A percentile compares a stretch with the other conserved stretches of the same genome.
Conservation (phyloP, 1,140 invertebrate species). For the Matsumurasca onukii region DNA sequence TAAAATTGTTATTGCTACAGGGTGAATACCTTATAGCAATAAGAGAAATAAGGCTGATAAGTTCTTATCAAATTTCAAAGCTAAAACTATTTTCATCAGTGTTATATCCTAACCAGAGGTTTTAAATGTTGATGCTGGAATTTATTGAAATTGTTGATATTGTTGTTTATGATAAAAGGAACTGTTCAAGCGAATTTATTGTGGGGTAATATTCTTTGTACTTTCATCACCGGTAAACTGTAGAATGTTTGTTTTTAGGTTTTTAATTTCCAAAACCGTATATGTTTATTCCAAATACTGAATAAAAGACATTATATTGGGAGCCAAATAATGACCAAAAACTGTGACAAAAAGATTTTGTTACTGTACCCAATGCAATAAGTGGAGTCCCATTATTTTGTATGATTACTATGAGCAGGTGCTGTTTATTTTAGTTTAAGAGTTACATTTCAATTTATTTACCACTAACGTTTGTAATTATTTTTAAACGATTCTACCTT, state of each 20-base stretch:
- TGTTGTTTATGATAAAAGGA: not conserved
- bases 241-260: too few species aligned
- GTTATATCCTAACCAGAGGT: not conserved
- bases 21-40: too few species aligned
- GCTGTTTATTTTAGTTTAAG: not conserved
- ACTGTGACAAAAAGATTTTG: not conserved
- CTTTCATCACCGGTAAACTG: too few species aligned
- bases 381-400: not conserved
- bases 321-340: not conserved
- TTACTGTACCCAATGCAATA: not conserved
- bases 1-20: too few species aligned
- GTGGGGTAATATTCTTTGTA: not conserved
- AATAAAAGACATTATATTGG: not conserved
- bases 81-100: constrained; percentile 6
- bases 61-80: not conserved
- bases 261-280: not conserved
- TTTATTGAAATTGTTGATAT: not conserved
- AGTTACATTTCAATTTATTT: not conserved
- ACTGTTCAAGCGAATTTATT: not conserved
- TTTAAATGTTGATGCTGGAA: not conserved
- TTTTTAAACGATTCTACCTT: too few species aligned
- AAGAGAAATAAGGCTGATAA: constrained; percentile 16
- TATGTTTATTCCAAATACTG: not conserved
- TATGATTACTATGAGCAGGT: not conserved
- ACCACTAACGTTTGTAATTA: not conserved